Evolutionary conservation across 1,140 invertebrate species (phyloP), one percentile per base, ranked within the genome.

Genomic region (Micrasema longulum): DNA sequence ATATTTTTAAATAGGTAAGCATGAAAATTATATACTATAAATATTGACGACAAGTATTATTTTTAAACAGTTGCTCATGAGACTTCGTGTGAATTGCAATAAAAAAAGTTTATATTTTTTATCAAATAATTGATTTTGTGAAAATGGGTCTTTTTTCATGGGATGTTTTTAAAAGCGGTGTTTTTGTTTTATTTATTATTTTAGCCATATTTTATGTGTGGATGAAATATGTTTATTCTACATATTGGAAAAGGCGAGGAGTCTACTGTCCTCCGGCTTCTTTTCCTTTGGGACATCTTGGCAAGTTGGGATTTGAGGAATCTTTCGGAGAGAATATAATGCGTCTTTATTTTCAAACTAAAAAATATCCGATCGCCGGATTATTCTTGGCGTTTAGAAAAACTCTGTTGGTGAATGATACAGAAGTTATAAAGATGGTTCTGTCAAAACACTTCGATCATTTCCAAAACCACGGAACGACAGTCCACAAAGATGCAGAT

Each of bases 401-500:
- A 0, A 76, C 80, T 11, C 67, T 89, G 6, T 72, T 89, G 3
- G 53, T 88, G 1, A 80, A 85, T 7, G 88, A 91, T 77, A 79
- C 88, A 20, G 85, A 89, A 4, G 74, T 92, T 0, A 82, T 90
- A 0, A 89, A 89, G 72, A 79, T 82, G 12, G 83, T 92, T 1
- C 69, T 91, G 14, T 82, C 88, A 1, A 89, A 87, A 74, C 87
- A 90, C 72, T 90, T 88, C 45, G 76, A 82, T 36, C 75, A 81
- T 23, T 89, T 89, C 43, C 71, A 79, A 35, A 83, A 87, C 72
- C 84, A 86, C 6, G 83, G 82, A 0, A 55, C 84, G 0, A 77
- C 79, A 36, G 79, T 82, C 18, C 83, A 87, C 67, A 82, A 84
- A n/a, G 78, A 84, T 38, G 79, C 78, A 14, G 83, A 89, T 78